phyloP scores from a whole-genome alignment of 1,140 invertebrate species.

The Drosophila busckii region DNA sequence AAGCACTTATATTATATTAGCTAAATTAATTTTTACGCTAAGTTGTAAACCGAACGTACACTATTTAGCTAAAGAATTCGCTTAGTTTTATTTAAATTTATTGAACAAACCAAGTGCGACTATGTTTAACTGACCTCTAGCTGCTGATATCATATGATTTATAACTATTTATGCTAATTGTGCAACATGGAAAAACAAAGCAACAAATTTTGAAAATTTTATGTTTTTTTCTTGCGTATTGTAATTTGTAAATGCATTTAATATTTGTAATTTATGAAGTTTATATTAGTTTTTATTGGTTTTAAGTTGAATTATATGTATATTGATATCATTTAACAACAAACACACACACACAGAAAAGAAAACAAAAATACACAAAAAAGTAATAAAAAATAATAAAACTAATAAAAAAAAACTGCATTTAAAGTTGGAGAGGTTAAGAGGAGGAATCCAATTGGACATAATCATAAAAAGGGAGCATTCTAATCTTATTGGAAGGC shows the following conservation, averaged over 20 bases:
- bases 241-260: constrained; percentile 63
- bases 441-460: too few relatives aligned
- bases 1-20: too few relatives aligned
- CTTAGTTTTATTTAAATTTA: too few relatives aligned
- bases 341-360: constrained; percentile 29
- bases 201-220: constrained; percentile 50
- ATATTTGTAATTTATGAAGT: constrained; percentile 59
- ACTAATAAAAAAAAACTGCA: constrained; percentile 23
- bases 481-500: too few relatives aligned
- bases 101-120: too few relatives aligned
- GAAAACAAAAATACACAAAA: constrained; percentile 48
- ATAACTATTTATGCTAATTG: constrained; percentile 5
- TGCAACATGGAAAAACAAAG: constrained; percentile 2
- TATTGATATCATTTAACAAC: constrained; percentile 43
- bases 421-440: too few relatives aligned
- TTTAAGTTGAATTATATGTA: constrained; percentile 50
- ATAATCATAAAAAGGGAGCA: too few relatives aligned
- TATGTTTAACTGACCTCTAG: constrained; percentile 4
- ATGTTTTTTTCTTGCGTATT: constrained; percentile 28
- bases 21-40: constrained; percentile 29
- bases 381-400: constrained; percentile 48
- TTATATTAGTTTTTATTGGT: constrained; percentile 57
- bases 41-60: constrained; percentile 24
- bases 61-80: too few relatives aligned
- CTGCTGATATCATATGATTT: constrained; percentile 4